These are phyloP conservation scores for Belgica antarctica DNA, from an alignment of 2,888 invertebrate genomes.

Conservation along the genomic window DNA sequence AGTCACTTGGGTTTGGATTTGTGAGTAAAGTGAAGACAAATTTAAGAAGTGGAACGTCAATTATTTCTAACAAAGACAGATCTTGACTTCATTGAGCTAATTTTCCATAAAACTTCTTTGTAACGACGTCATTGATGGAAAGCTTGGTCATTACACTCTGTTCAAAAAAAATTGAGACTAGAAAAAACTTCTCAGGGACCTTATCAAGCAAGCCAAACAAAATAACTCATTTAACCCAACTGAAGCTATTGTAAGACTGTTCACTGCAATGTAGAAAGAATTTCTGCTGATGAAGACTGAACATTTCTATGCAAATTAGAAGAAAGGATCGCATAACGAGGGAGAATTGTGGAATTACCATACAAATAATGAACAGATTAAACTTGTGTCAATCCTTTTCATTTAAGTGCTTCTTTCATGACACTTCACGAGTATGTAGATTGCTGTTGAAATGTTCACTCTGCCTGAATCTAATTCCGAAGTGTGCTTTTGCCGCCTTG, in stretches of 20 bases:
- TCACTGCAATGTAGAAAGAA: not conserved
- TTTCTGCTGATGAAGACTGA: not conserved
- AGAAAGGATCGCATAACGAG: not conserved
- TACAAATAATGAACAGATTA: not conserved
- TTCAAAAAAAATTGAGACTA: too few species aligned
- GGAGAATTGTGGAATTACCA: not conserved
- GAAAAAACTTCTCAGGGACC: not conserved
- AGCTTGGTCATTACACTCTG: too few species aligned
- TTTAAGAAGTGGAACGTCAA: too few species aligned
- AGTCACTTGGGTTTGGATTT: too few species aligned
- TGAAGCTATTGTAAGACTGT: not conserved
- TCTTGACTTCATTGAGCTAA: too few species aligned
- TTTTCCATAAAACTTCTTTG: too few species aligned
- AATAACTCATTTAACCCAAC: constrained; percentile 6
- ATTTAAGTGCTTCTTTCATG: not conserved
- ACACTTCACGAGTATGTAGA: not conserved
- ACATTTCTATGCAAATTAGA: not conserved
- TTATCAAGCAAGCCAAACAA: not conserved
- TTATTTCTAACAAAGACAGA: too few species aligned
- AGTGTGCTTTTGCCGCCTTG: not conserved
- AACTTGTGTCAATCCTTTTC: not conserved
- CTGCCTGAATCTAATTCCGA: constrained; percentile 1
- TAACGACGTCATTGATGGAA: too few species aligned
- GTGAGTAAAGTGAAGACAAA: too few species aligned
- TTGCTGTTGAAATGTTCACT: not conserved